Percentiles rank a stretch among this genome's conserved stretches.
These are phyloP conservation scores for Pristionchus exspectatus DNA, from an alignment of 2,888 invertebrate genomes.

Conservation along the genomic window DNA sequence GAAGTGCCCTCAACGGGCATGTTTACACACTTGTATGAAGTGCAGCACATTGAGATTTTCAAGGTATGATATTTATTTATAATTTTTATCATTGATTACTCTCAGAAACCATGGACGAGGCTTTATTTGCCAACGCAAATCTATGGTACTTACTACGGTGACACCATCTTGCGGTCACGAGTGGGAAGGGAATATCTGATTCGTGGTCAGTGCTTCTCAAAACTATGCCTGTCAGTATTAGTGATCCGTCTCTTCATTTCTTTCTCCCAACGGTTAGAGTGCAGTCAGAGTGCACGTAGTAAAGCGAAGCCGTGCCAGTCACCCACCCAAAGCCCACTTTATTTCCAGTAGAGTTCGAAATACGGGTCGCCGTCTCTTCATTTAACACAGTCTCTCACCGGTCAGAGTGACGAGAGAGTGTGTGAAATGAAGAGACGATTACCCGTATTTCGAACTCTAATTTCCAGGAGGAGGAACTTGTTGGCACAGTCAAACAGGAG, in stretches of 20 bases:
- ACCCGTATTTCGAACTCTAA: neutral
- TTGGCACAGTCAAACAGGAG: neutral
- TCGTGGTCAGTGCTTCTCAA: neutral
- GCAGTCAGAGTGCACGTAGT: too few species aligned
- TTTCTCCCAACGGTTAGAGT: too few species aligned
- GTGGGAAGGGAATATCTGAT: neutral
- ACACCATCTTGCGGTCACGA: neutral
- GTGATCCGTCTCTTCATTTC: too few species aligned
- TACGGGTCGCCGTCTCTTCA: too few species aligned
- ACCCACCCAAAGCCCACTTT: too few species aligned
- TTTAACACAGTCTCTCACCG: too few species aligned
- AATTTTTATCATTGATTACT: neutral
- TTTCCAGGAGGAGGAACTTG: neutral
- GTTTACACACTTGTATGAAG: neutral
- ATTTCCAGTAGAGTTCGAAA: too few species aligned
- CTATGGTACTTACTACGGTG: neutral
- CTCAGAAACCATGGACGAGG: neutral
- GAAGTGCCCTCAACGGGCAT: neutral
- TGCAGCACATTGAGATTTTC: neutral
- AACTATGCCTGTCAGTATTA: neutral
- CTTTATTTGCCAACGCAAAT: neutral
- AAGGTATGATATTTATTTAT: neutral
- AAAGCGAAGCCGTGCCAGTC: too few species aligned
- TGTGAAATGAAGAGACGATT: too few species aligned
- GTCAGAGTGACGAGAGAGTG: too few species aligned